Conservation (phyloP, 2,113 vertebrate species). For the Callorhinus ursinus region DNA sequence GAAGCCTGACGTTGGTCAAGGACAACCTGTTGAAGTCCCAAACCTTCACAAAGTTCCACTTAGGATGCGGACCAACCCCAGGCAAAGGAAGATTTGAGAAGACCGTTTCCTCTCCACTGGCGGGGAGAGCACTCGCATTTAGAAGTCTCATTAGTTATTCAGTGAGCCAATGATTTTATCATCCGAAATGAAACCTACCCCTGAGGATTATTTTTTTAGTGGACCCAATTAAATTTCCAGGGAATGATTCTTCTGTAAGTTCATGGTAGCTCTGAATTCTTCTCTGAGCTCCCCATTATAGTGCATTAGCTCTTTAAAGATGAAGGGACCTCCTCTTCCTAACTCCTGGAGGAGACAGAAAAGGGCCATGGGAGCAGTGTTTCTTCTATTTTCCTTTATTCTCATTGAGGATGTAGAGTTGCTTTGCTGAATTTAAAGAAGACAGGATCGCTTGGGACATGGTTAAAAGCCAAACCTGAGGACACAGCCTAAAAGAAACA, state of each 20-base stretch:
- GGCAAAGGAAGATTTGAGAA: background rate
- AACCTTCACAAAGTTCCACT: background rate
- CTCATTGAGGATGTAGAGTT: background rate
- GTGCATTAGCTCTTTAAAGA: background rate
- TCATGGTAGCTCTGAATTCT: background rate
- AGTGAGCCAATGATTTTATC: background rate
- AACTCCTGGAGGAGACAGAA: background rate
- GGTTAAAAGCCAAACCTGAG: background rate
- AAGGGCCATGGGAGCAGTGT: background rate
- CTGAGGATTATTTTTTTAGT: background rate
- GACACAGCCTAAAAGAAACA: background rate
- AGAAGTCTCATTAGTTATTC: background rate
- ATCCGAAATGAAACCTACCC: background rate
- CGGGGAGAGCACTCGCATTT: background rate
- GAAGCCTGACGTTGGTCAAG: background rate
- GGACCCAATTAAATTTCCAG: background rate
- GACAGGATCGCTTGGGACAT: background rate
- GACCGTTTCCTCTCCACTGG: background rate
- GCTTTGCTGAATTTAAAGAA: background rate
- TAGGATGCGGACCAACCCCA: background rate
- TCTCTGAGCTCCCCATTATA: background rate
- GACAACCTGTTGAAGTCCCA: background rate
- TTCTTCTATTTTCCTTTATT: background rate
- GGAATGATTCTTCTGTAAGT: background rate
- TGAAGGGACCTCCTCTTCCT: background rate